Conservation (phyloP, 1,140 invertebrate genomes). For the Sarcophaga peregrina region DNA sequence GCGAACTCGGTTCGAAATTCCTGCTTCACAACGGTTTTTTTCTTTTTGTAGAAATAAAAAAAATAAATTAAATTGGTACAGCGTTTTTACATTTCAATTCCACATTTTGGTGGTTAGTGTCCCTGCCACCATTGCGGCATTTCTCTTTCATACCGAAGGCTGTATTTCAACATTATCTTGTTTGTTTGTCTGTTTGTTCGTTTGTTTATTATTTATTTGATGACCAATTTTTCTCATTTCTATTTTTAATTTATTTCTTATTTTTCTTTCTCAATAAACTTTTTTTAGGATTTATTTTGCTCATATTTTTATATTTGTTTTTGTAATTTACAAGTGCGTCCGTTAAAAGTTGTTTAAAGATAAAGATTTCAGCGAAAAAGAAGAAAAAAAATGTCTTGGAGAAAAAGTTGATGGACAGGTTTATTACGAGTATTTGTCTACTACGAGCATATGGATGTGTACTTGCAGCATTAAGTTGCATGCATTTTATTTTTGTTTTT, state of each 20-base stretch:
- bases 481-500: too few species aligned
- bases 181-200: background rate
- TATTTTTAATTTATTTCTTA: too few species aligned
- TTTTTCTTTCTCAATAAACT: too few species aligned
- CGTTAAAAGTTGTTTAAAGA: constrained; percentile 1
- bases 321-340: background rate
- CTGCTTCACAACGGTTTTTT: too few species aligned
- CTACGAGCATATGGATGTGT: background rate
- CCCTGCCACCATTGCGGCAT: background rate
- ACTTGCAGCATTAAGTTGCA: background rate
- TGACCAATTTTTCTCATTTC: constrained; percentile 8
- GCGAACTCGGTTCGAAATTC: too few species aligned
- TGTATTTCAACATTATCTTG: background rate
- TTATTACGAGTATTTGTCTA: constrained; percentile 1
- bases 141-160: background rate
- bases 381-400: background rate
- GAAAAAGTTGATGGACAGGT: constrained; percentile 26
- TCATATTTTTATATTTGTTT: too few species aligned
- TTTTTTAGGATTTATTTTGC: too few species aligned
- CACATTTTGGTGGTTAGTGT: background rate
- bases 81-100: too few species aligned
- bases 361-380: background rate
- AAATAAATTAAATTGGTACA: too few species aligned
- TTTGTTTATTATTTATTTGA: background rate
- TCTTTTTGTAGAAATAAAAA: too few species aligned